Conservation (phyloP, 2,888 invertebrate species). For the Eurytoma californica region DNA sequence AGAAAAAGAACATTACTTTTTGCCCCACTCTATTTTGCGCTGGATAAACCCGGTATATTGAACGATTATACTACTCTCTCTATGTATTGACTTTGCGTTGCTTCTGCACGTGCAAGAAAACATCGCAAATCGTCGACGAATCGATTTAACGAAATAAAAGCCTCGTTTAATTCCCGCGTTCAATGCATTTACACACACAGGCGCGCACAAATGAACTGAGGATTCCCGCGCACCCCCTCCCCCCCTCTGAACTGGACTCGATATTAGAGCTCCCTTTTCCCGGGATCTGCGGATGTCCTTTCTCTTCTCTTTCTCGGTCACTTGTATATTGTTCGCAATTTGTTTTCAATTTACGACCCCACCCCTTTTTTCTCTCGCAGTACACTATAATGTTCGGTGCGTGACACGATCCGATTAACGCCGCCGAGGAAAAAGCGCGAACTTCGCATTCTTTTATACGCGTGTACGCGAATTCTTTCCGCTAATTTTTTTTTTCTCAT, state of each 20-base stretch:
- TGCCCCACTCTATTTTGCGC: neutral
- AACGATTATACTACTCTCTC: neutral
- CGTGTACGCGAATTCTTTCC: neutral
- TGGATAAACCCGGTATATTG: neutral
- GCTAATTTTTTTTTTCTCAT: constrained; percentile 8
- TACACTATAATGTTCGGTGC: neutral
- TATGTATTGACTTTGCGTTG: neutral
- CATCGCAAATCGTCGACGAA: constrained; percentile 17
- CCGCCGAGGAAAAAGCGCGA: constrained; percentile 7
- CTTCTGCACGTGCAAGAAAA: neutral
- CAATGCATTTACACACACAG: neutral
- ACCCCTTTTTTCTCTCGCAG: neutral
- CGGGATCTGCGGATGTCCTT: neutral
- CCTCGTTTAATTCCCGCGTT: constrained; percentile 29
- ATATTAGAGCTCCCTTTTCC: constrained; percentile 29
- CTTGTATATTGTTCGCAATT: constrained; percentile 19
- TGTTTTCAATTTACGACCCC: constrained; percentile 46
- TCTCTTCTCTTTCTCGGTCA: constrained; percentile 3
- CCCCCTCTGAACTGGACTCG: constrained; percentile 3
- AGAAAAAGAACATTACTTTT: neutral
- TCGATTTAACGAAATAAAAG: constrained; percentile 39
- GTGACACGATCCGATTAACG: constrained; percentile 30
- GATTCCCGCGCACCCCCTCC: neutral
- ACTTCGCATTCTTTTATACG: neutral
- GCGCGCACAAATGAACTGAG: neutral